A percentile compares a stretch with the other conserved stretches of the same genome.
phyloP scores from a whole-genome alignment of 2,113 vertebrate species.

The Hiodon alosoides region DNA sequence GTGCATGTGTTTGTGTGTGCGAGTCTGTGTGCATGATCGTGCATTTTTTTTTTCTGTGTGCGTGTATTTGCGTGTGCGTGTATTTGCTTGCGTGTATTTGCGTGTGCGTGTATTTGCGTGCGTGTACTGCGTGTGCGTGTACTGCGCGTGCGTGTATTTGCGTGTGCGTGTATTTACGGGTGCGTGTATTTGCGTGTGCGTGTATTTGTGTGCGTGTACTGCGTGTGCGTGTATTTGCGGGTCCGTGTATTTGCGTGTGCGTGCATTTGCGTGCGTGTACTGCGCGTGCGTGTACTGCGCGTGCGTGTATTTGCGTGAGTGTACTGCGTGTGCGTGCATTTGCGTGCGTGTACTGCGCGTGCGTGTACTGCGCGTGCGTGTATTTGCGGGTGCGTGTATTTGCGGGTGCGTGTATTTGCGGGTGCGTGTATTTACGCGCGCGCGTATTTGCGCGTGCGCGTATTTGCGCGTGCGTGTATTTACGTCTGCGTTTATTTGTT shows the following conservation, averaged over 20 bases:
- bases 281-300: too few relatives aligned
- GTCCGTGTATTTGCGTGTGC: not conserved
- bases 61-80: not conserved
- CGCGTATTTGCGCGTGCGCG: not conserved
- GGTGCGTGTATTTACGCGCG: too few relatives aligned
- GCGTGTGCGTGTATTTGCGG: not conserved
- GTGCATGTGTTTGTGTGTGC: not conserved
- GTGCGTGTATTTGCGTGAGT: too few relatives aligned
- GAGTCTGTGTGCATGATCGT: not conserved
- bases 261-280: not conserved
- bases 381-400: too few relatives aligned
- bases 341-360: too few relatives aligned
- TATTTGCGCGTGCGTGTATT: not conserved
- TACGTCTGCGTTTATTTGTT: constrained; percentile 24
- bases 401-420: constrained; percentile 7
- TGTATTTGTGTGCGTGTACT: not conserved
- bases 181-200: not conserved
- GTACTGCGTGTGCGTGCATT: too few relatives aligned
- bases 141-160: not conserved
- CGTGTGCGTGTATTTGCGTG: not conserved
- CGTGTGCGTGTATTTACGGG: not conserved
- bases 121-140: not conserved
- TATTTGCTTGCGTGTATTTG: not conserved
- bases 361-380: too few relatives aligned
- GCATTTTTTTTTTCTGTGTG: not conserved